Base-by-base conservation (phyloP, 1,140 invertebrate species). In the Cherax destructor region DNA sequence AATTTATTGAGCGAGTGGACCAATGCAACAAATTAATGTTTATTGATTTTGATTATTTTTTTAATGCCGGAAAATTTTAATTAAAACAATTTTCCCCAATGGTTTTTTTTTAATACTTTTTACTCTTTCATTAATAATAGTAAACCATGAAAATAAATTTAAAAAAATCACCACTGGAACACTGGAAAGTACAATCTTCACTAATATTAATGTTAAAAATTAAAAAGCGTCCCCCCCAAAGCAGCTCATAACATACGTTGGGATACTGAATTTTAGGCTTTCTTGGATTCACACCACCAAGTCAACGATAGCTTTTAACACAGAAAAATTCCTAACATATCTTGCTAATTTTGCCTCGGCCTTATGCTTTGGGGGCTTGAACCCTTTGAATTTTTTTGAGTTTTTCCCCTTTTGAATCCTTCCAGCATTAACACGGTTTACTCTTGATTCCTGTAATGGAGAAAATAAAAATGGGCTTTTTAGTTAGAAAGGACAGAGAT, bases 331-430 rank as follows among this genome's bases (percentile, higher is more conserved):
- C 24, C 69, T 74, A 74, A 74, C 7, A 24, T 30, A 74, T 74
- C 16, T 78, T 56, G 84, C 86, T 90, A 90, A 69, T 97, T 98
- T 97, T 81, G 97, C 97, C 95, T 99, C 99, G 0, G 98, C 97
- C 95, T 99, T 99, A 92, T 97, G 98, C 95, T 99, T 99, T 0
- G 98, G 99, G 10, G 98, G 98, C 94, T 97, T 97, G 94, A 99
- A 98, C 10, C 92, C 87, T 76, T 92, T 92, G 65, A 92, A 91
- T 69, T 93, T 93, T 74, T 93, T 93, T 9, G 90, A 10, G 91
- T 90, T 85, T 93, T 93, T 24, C 93, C 93, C 56, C 92, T 93
- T 94, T 99, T 97, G 94, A 99, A 99, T 96, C 97, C 94, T 99
- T 98, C 99, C 98, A 99, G 94, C 98, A 87, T 98, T 97, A 0